phyloP scores from a whole-genome alignment of 2,888 invertebrate species.

The Trissoscelio sp. region DNA sequence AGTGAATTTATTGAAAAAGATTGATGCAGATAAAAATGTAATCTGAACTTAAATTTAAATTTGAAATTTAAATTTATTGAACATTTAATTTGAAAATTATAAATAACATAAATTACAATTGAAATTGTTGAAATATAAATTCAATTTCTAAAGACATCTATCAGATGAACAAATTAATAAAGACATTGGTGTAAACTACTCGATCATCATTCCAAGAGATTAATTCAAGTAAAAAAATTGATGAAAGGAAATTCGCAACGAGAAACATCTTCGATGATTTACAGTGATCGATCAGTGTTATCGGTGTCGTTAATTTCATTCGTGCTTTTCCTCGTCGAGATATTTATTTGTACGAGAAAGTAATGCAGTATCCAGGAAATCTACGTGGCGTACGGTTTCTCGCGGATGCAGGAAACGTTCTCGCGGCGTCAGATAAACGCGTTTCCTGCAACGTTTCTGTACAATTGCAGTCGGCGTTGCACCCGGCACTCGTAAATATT shows the following conservation, averaged over 20 bases:
- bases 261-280: constrained; percentile 29
- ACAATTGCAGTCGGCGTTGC: constrained; percentile 44
- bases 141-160: no score
- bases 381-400: constrained; percentile 46
- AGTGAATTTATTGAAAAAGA: no score
- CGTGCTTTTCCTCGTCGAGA: constrained; percentile 23
- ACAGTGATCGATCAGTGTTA: constrained; percentile 41
- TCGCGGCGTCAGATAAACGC: constrained; percentile 60
- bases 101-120: no score
- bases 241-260: not conserved
- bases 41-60: no score
- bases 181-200: no score
- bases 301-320: constrained; percentile 58
- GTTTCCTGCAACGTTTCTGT: constrained; percentile 54
- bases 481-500: constrained; percentile 58
- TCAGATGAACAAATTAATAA: no score
- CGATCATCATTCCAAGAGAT: no score
- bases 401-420: constrained; percentile 56
- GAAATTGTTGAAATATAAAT: no score
- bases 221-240: not conserved
- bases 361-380: constrained; percentile 54
- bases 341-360: constrained; percentile 64
- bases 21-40: no score
- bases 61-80: no score
- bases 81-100: no score